Percentiles rank a stretch among this genome's conserved stretches.
These are phyloP conservation scores for Aplochiton taeniatus DNA, from an alignment of 2,797 vertebrate species.

Conservation along the genomic window DNA sequence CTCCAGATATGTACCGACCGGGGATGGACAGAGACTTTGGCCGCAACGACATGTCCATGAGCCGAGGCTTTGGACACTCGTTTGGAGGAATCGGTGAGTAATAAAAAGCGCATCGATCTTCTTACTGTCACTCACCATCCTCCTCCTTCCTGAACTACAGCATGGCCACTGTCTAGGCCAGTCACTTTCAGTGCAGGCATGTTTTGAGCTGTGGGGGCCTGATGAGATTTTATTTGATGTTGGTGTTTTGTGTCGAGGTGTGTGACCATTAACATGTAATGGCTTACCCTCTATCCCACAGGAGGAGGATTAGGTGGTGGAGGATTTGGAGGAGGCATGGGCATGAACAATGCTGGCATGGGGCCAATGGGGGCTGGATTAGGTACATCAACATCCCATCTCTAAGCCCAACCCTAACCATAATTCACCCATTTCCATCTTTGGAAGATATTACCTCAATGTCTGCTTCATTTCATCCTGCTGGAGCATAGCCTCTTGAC, in stretches of 20 bases:
- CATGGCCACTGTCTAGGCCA: neutral
- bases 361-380: constrained; percentile 90
- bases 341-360: constrained; percentile 90
- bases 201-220: constrained; percentile 1
- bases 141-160: neutral
- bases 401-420: neutral
- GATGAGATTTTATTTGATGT: neutral
- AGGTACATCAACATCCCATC: constrained; percentile 80
- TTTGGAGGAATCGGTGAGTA: constrained; percentile 92
- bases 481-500: no score
- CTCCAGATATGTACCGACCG: constrained; percentile 88
- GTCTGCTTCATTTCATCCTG: neutral
- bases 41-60: constrained; percentile 89
- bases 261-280: constrained; percentile 8
- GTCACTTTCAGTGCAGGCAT: neutral
- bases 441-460: no score
- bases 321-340: constrained; percentile 93
- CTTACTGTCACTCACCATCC: neutral
- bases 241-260: constrained; percentile 4
- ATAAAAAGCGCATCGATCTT: neutral
- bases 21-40: constrained; percentile 94
- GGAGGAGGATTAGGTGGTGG: constrained; percentile 90
- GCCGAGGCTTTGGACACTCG: constrained; percentile 90
- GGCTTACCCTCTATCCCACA: constrained; percentile 63
- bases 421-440: neutral